Percentiles rank a stretch among this genome's conserved stretches.
Evolutionary conservation across 1,140 invertebrate species (phyloP).

Genomic region (Cepaea nemoralis): DNA sequence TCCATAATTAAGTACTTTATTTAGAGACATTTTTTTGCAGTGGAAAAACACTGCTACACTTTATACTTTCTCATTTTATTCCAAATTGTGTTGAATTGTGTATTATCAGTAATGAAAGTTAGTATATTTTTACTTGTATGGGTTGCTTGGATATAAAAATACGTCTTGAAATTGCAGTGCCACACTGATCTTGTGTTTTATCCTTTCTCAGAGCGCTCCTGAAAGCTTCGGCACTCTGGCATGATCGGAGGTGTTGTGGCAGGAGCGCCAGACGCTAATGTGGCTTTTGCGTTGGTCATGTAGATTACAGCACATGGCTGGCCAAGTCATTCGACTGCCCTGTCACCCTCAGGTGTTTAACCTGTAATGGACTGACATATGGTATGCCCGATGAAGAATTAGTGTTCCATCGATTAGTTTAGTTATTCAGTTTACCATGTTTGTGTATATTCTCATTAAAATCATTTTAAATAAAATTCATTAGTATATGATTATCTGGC

Average conservation of each 20-base stretch:
- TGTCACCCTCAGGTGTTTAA: not conserved
- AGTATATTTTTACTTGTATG: too few relatives aligned
- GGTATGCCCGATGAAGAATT: not conserved
- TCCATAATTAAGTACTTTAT: too few relatives aligned
- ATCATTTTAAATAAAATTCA: not conserved
- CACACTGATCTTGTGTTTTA: not conserved
- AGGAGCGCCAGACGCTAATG: not conserved
- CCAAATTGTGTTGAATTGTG: too few relatives aligned
- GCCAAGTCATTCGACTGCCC: not conserved
- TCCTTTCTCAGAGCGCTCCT: conserved; percentile 23
- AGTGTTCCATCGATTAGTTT: not conserved
- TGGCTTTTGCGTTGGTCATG: not conserved
- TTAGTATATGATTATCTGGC: too few relatives aligned
- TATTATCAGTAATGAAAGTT: too few relatives aligned
- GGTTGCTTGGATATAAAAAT: too few relatives aligned
- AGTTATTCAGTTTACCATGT: not conserved
- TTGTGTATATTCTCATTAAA: not conserved
- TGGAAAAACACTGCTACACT: too few relatives aligned
- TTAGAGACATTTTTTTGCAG: too few relatives aligned
- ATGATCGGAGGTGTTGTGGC: not conserved
- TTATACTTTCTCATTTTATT: too few relatives aligned
- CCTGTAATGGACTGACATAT: conserved; percentile 2
- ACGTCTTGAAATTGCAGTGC: not conserved
- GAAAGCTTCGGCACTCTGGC: not conserved
- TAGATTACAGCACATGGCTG: not conserved